These are phyloP conservation scores for Drosophila sordidapex DNA, from an alignment of 2,888 invertebrate species.

Conservation along the genomic window DNA sequence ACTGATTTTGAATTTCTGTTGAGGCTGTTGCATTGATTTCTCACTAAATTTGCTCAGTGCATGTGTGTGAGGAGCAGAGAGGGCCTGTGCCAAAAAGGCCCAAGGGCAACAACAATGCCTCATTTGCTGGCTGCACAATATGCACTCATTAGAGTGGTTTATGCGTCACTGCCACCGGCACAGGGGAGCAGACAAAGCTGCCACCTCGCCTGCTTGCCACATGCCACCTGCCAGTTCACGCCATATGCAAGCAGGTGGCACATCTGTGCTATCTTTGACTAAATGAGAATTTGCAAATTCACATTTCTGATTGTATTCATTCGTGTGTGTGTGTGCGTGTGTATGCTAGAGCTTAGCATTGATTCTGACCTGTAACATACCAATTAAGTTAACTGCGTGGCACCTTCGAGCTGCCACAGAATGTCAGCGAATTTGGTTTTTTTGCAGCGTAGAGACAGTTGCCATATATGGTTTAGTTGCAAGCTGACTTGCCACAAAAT, in stretches of 20 bases:
- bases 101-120: conserved; percentile 47
- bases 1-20: background rate
- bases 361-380: conserved; percentile 50
- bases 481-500: conserved; percentile 72
- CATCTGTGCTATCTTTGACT: conserved; percentile 17
- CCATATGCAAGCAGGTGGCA: conserved; percentile 27
- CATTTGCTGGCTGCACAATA: conserved; percentile 68
- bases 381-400: conserved; percentile 50
- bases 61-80: too few relatives aligned
- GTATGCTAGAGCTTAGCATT: conserved; percentile 33
- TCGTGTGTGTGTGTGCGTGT: background rate
- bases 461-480: conserved; percentile 19
- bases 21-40: conserved; percentile 47
- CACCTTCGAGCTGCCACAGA: conserved; percentile 64
- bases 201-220: conserved; percentile 6
- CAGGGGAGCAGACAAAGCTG: conserved; percentile 25
- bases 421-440: conserved; percentile 39
- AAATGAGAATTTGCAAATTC: conserved; percentile 17
- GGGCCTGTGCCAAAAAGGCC: background rate
- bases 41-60: conserved; percentile 12
- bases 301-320: conserved; percentile 1
- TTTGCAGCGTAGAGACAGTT: conserved; percentile 59
- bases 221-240: conserved; percentile 20
- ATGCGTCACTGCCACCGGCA: conserved; percentile 32
- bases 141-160: conserved; percentile 69